These are phyloP conservation scores for Achlya flavicornis DNA, from an alignment of 2,888 invertebrate genomes.

Conservation along the genomic window DNA sequence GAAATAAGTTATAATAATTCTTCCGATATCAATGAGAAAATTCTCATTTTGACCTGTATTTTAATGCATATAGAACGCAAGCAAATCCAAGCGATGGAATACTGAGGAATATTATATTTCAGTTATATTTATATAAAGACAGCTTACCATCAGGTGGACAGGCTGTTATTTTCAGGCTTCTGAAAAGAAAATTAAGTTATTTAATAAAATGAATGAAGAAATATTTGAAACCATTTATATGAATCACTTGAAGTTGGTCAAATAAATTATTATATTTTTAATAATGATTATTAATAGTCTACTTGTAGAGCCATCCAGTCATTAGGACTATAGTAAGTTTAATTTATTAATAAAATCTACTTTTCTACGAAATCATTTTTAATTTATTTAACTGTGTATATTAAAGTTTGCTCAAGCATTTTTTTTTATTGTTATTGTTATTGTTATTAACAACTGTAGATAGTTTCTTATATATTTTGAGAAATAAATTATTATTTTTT, in stretches of 20 bases:
- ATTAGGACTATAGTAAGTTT: conserved; percentile 59
- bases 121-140: too few species aligned
- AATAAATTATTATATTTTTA: conserved; percentile 13
- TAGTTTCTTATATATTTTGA: neutral
- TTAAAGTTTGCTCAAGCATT: conserved; percentile 1
- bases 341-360: conserved; percentile 15
- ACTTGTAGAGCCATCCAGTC: conserved; percentile 55
- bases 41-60: too few species aligned
- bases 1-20: too few species aligned
- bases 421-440: neutral
- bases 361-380: conserved; percentile 18
- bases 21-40: too few species aligned
- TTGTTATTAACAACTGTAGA: conserved; percentile 5
- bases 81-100: too few species aligned
- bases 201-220: too few species aligned
- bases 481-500: neutral
- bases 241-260: conserved; percentile 44
- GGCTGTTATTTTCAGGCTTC: too few species aligned
- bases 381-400: conserved; percentile 13
- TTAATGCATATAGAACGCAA: too few species aligned
- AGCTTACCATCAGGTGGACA: too few species aligned
- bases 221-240: conserved; percentile 15
- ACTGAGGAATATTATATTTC: too few species aligned
- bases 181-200: too few species aligned
- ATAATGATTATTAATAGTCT: conserved; percentile 26